Percentiles rank a stretch among this genome's conserved stretches.
phyloP scores from a whole-genome alignment of 2,797 vertebrate species.

The Rhynchotus rufescens region DNA sequence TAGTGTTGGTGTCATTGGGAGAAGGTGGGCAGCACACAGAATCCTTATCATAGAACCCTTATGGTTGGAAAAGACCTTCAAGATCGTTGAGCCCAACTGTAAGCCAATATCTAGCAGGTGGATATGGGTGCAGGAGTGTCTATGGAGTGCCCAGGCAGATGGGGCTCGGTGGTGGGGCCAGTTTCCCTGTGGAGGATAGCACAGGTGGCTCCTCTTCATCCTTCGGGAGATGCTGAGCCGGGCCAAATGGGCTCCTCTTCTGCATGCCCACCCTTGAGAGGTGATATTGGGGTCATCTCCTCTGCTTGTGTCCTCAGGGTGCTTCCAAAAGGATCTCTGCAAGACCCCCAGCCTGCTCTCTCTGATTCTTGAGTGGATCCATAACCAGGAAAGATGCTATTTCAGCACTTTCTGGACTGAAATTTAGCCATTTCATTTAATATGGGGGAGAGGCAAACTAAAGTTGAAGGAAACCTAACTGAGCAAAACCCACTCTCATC shows the following conservation, averaged over 20 bases:
- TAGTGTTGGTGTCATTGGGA: not conserved
- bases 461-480: not conserved
- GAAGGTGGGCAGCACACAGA: no score
- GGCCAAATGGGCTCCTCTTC: not conserved
- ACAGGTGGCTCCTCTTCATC: not conserved
- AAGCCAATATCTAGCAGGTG: no score
- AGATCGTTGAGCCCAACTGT: no score
- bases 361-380: not conserved
- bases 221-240: not conserved
- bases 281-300: not conserved
- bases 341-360: not conserved
- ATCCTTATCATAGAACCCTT: no score
- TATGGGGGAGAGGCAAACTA: not conserved
- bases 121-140: not conserved
- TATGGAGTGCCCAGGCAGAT: not conserved
- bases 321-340: not conserved
- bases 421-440: constrained; percentile 25
- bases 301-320: fast-evolving
- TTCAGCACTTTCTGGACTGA: not conserved
- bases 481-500: not conserved
- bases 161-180: fast-evolving
- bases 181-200: not conserved
- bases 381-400: not conserved
- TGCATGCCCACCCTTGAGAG: not conserved
- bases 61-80: no score